Evolutionary conservation across 2,113 vertebrate genomes (phyloP).

Genomic region (Syrmaticus mikado): DNA sequence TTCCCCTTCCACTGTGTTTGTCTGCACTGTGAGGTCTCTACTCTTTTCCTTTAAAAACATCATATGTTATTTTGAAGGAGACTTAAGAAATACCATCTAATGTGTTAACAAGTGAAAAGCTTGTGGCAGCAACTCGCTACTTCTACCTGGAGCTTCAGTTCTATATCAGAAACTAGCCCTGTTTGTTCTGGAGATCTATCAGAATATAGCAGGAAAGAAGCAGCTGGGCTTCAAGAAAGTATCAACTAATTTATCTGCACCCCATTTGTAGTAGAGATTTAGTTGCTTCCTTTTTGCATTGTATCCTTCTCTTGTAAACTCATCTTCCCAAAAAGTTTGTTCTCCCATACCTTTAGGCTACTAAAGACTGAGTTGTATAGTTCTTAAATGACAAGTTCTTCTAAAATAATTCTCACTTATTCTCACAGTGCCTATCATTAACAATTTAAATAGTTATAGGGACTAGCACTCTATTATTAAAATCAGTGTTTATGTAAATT

Average conservation of each 20-base stretch:
- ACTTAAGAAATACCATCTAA: neutral
- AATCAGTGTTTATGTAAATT: neutral
- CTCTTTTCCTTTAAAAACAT: neutral
- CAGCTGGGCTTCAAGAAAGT: neutral
- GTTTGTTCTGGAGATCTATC: neutral
- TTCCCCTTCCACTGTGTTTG: neutral
- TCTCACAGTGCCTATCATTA: neutral
- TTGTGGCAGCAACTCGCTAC: neutral
- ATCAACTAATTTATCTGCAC: neutral
- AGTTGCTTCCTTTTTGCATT: neutral
- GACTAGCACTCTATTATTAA: neutral
- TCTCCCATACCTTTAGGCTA: neutral
- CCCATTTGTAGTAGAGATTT: neutral
- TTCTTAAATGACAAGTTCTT: neutral
- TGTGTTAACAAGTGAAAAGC: neutral
- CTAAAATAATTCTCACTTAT: neutral
- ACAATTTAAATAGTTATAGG: neutral
- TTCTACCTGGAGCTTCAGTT: neutral
- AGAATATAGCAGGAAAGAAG: neutral
- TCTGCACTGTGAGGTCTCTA: neutral
- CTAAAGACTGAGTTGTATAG: neutral
- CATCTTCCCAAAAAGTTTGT: neutral
- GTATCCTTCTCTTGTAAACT: neutral
- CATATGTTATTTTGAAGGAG: neutral
- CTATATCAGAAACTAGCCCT: neutral